phyloP scores from a whole-genome alignment of 2,113 vertebrate genomes.

The Sinocyclocheilus maitianheensis region DNA sequence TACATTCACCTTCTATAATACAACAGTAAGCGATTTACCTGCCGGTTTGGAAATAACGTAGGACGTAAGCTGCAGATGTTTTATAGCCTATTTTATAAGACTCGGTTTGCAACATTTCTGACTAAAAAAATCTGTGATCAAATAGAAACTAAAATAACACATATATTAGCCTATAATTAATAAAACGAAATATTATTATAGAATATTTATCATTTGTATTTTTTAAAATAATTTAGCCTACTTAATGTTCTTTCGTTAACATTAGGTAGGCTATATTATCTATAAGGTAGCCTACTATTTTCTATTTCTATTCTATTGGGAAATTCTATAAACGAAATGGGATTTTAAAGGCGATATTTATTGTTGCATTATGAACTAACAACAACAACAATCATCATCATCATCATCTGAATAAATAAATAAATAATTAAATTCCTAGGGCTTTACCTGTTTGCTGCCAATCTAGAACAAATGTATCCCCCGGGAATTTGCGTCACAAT shows the following conservation, averaged over 20 bases:
- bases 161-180: not conserved
- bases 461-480: conserved; percentile 93
- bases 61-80: not conserved
- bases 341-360: not conserved
- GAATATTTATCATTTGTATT: not conserved
- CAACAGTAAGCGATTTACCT: not conserved
- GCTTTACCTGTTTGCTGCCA: conserved; percentile 96
- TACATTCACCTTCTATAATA: not conserved
- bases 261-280: not conserved
- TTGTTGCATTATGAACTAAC: not conserved
- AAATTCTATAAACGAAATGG: not conserved
- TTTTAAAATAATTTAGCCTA: not conserved
- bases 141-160: not conserved
- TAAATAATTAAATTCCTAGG: not conserved
- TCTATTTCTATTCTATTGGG: not conserved
- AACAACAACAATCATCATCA: not conserved
- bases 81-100: too few relatives aligned
- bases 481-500: conserved; percentile 98
- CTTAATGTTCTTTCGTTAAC: not conserved
- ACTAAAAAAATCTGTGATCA: not conserved
- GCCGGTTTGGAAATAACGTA: not conserved
- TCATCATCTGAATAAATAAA: not conserved
- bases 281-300: not conserved
- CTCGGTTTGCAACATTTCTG: not conserved
- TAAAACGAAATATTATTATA: not conserved